Conservation (phyloP, 1,140 invertebrate species). For the Tetramorium simillimum region DNA sequence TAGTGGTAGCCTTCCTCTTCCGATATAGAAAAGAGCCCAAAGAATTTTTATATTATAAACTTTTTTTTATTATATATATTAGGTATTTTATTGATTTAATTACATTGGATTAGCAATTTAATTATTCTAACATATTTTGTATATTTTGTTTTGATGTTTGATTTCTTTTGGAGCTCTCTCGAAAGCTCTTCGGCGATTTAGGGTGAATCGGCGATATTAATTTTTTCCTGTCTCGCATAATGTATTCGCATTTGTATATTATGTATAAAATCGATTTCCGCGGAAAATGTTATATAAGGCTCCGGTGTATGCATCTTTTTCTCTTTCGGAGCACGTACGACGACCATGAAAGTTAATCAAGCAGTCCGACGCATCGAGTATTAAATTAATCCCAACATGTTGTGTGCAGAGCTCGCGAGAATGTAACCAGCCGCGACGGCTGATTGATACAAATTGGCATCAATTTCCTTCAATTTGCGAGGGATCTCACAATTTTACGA, state of each 20-base stretch:
- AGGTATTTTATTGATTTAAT: not conserved
- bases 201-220: not conserved
- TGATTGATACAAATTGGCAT: conserved; percentile 80
- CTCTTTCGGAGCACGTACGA: conserved; percentile 58
- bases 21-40: not conserved
- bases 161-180: not conserved
- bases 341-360: conserved; percentile 75
- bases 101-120: not conserved
- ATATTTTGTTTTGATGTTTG: not conserved
- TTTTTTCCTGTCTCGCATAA: not conserved
- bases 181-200: not conserved
- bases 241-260: conserved; percentile 14
- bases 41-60: not conserved
- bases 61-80: not conserved
- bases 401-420: conserved; percentile 52
- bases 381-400: conserved; percentile 72
- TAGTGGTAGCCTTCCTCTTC: not conserved
- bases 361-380: conserved; percentile 65
- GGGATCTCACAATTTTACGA: conserved; percentile 45
- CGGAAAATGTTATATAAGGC: not conserved
- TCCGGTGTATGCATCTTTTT: not conserved
- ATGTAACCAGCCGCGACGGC: conserved; percentile 58
- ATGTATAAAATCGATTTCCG: not conserved
- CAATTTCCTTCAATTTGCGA: conserved; percentile 76
- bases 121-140: not conserved